These are phyloP conservation scores for Ambastaia sidthimunki DNA, from an alignment of 2,797 vertebrate species.

Conservation along the genomic window DNA sequence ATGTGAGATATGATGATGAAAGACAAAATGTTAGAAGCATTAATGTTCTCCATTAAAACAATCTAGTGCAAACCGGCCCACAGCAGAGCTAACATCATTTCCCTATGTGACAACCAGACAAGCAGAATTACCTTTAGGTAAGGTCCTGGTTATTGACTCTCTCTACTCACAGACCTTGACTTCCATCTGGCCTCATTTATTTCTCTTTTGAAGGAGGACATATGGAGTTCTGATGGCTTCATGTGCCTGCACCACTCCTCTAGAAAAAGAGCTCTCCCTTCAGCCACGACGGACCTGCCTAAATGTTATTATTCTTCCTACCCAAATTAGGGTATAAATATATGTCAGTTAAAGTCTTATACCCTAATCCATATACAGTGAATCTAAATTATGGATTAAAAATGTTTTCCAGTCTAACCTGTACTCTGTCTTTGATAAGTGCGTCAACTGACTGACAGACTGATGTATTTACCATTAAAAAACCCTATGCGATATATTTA, in stretches of 20 bases:
- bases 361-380: background rate
- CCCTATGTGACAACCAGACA: slow-evolving; percentile 77
- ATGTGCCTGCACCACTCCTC: slow-evolving; percentile 35
- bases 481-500: background rate
- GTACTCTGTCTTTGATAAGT: background rate
- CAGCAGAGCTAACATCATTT: slow-evolving; percentile 70
- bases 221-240: slow-evolving; percentile 53
- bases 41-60: slow-evolving; percentile 44
- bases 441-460: background rate
- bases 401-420: background rate
- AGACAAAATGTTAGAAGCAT: slow-evolving; percentile 69
- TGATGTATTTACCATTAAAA: background rate
- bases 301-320: slow-evolving; percentile 17
- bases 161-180: slow-evolving; percentile 62
- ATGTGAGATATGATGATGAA: slow-evolving; percentile 46
- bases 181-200: slow-evolving; percentile 68
- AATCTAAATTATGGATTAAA: slow-evolving; percentile 1
- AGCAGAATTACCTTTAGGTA: slow-evolving; percentile 80
- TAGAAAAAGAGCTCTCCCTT: slow-evolving; percentile 40
- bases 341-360: background rate
- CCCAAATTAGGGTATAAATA: background rate
- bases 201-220: slow-evolving; percentile 44
- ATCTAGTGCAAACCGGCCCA: slow-evolving; percentile 68
- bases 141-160: slow-evolving; percentile 54
- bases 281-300: slow-evolving; percentile 41